Evolutionary conservation across 35 echinoderm and acorn worm genomes (phyloP).

Genomic region (Hemicentrotus pulcherrimus): DNA sequence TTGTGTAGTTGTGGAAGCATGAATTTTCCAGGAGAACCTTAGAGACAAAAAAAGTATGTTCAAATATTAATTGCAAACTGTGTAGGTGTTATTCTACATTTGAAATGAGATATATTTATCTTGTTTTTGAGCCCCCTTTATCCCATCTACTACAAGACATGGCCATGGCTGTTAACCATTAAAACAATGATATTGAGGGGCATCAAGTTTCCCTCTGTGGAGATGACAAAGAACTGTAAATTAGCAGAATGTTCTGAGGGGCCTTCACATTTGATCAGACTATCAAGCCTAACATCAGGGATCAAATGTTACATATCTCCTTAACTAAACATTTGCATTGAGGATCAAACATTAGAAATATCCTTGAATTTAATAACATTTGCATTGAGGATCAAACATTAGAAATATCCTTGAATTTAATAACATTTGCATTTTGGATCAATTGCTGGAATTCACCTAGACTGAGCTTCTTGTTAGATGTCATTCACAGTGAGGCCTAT

Average conservation of each 20-base stretch:
- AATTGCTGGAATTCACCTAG: neutral
- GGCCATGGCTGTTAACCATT: neutral
- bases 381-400: neutral
- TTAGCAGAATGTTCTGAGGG: neutral
- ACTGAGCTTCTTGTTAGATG: neutral
- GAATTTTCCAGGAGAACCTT: too few species aligned
- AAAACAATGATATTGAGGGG: neutral
- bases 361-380: neutral
- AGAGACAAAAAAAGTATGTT: too few species aligned
- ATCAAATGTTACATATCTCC: neutral
- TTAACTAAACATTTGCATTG: neutral
- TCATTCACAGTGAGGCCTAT: neutral
- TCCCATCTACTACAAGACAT: too few species aligned
- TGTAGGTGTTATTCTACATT: too few species aligned
- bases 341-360: conserved; percentile 6
- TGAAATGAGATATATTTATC: too few species aligned
- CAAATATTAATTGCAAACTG: too few species aligned
- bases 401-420: neutral
- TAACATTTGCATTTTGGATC: neutral
- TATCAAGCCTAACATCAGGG: neutral
- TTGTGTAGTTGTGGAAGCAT: too few species aligned
- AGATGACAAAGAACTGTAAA: neutral
- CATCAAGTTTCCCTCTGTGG: neutral
- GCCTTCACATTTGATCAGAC: neutral
- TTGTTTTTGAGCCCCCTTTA: too few species aligned